phyloP scores from a whole-genome alignment of 2,797 vertebrate genomes.

The Pipistrellus pipistrellus region DNA sequence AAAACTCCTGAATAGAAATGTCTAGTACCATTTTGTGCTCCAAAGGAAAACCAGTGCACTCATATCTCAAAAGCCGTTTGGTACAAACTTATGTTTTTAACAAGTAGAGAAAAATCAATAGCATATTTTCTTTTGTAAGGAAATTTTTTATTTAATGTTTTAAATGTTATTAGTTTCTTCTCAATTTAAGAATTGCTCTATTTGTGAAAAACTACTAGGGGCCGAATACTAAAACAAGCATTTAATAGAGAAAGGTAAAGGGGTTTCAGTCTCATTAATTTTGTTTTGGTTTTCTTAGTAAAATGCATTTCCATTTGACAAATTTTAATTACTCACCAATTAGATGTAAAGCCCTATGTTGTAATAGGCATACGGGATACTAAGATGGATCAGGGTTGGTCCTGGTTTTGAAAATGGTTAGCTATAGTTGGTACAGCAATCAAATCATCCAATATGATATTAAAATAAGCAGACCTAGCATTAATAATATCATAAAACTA shows the following conservation, averaged over 20 bases:
- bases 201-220: slow-evolving; percentile 60
- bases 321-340: slow-evolving; percentile 55
- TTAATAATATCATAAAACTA: not conserved
- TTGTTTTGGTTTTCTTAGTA: slow-evolving; percentile 29
- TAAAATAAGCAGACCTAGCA: not conserved
- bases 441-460: not conserved
- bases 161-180: slow-evolving; percentile 39
- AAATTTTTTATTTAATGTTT: slow-evolving; percentile 18
- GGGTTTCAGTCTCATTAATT: slow-evolving; percentile 24
- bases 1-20: not conserved
- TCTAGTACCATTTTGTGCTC: not conserved
- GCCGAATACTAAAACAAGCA: slow-evolving; percentile 34
- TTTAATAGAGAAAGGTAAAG: not conserved
- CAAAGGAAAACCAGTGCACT: not conserved
- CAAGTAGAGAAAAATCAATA: slow-evolving; percentile 33
- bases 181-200: slow-evolving; percentile 6
- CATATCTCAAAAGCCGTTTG: slow-evolving; percentile 14
- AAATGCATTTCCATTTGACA: slow-evolving; percentile 44
- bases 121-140: slow-evolving; percentile 40
- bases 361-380: not conserved
- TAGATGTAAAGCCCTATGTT: not conserved
- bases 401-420: slow-evolving; percentile 40
- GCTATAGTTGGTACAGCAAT: not conserved
- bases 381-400: not conserved
- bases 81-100: slow-evolving; percentile 10